Conservation (phyloP, 2,888 invertebrate species). For the Salticus scenicus region DNA sequence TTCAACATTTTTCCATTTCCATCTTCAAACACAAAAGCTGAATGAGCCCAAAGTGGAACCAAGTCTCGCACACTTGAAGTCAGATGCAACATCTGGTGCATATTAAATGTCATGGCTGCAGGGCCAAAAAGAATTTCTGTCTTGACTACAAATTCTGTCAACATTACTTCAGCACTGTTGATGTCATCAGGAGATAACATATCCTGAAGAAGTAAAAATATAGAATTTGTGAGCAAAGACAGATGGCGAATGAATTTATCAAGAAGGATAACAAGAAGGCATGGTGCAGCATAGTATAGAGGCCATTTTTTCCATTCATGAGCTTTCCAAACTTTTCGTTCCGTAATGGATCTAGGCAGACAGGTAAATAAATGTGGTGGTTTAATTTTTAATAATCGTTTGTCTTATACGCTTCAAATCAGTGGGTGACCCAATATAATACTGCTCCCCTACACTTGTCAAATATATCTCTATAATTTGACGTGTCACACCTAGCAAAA, state of each 20-base stretch:
- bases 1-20: too few relatives aligned
- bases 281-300: background rate
- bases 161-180: too few relatives aligned
- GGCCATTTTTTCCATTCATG: background rate
- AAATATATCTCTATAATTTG: conserved; percentile 11
- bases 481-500: conserved; percentile 2
- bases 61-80: conserved; percentile 21
- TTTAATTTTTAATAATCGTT: background rate
- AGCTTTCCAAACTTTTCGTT: conserved; percentile 24
- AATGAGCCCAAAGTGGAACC: conserved; percentile 32
- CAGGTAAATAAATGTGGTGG: background rate
- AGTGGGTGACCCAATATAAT: conserved; percentile 16
- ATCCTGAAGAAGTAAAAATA: background rate
- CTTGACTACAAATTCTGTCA: conserved; percentile 29
- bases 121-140: conserved; percentile 17
- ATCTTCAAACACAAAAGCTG: too few relatives aligned
- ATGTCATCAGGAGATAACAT: background rate
- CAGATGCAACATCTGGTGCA: background rate
- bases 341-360: conserved; percentile 5
- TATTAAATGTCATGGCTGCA: conserved; percentile 30
- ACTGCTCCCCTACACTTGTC: conserved; percentile 2
- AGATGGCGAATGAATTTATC: background rate
- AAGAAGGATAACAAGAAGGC: background rate
- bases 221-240: background rate
- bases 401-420: conserved; percentile 7